These are phyloP conservation scores for Panopea generosa DNA, from an alignment of 2,888 invertebrate species.

Conservation along the genomic window DNA sequence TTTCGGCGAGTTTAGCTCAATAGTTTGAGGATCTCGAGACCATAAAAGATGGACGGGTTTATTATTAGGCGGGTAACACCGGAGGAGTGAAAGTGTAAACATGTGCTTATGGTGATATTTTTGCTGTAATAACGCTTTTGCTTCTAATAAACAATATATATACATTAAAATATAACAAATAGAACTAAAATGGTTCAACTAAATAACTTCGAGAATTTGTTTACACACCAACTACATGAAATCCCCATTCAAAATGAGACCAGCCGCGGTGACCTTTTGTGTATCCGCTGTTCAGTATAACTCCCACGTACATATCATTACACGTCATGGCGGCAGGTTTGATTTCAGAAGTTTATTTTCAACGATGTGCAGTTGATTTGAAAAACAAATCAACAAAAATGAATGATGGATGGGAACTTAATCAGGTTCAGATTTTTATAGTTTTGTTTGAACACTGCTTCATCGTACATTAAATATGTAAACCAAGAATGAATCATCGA, in stretches of 20 bases:
- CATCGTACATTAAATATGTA: too few species aligned
- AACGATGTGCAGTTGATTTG: conserved; percentile 83
- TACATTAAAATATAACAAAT: background rate
- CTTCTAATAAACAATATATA: background rate
- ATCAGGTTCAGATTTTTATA: conserved; percentile 14
- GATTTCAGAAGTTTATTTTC: conserved; percentile 85
- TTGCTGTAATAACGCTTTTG: too few species aligned
- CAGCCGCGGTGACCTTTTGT: conserved; percentile 49
- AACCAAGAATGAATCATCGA: too few species aligned
- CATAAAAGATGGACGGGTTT: conserved; percentile 60
- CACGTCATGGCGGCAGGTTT: conserved; percentile 76
- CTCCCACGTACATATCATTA: conserved; percentile 59
- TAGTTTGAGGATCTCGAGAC: conserved; percentile 82
- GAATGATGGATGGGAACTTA: conserved; percentile 66
- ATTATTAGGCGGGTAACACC: conserved; percentile 29
- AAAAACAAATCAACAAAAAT: conserved; percentile 78
- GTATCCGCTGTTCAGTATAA: conserved; percentile 63
- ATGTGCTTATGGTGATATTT: background rate
- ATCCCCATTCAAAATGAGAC: conserved; percentile 6
- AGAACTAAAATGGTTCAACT: background rate
- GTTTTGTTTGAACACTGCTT: too few species aligned
- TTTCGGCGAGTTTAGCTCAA: conserved; percentile 80
- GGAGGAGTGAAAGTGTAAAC: background rate
- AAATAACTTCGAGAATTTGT: background rate
- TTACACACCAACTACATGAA: too few species aligned